Evolutionary conservation across 2,888 invertebrate species (phyloP).

Genomic region (Idaea biselata): DNA sequence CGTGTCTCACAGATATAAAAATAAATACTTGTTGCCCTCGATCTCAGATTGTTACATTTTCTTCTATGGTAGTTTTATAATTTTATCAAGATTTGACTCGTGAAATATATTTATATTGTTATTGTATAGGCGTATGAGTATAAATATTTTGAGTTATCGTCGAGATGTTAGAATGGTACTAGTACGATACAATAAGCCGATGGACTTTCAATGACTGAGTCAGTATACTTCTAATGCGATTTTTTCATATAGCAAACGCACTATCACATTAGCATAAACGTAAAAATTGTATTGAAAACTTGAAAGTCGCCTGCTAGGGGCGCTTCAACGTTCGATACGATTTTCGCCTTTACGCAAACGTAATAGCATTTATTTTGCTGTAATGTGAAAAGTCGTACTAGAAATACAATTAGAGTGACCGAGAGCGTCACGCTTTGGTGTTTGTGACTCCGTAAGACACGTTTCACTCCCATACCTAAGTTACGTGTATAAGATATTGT

Average conservation of each 20-base stretch:
- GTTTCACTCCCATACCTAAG: constrained; percentile 45
- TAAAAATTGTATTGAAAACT: too few species aligned
- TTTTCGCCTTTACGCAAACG: too few species aligned
- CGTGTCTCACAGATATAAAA: constrained; percentile 51
- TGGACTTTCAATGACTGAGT: constrained; percentile 78
- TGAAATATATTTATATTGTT: constrained; percentile 71
- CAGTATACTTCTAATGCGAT: constrained; percentile 21
- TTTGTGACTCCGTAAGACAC: constrained; percentile 48
- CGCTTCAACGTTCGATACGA: too few species aligned
- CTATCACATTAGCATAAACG: too few species aligned
- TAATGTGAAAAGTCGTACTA: too few species aligned
- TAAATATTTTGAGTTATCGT: constrained; percentile 68
- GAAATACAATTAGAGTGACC: constrained; percentile 44
- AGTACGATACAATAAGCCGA: constrained; percentile 67
- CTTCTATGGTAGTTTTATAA: constrained; percentile 69
- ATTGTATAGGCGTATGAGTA: constrained; percentile 69
- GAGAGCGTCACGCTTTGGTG: constrained; percentile 68
- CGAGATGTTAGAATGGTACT: constrained; percentile 56
- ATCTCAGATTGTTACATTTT: constrained; percentile 70
- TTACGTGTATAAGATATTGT: constrained; percentile 65
- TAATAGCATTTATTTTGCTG: too few species aligned
- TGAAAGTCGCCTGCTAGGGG: too few species aligned
- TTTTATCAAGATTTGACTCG: constrained; percentile 65
- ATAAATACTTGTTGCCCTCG: constrained; percentile 54
- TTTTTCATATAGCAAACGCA: too few species aligned